Evolutionary conservation across 2,797 vertebrate genomes (phyloP).

Genomic region (Chlorospingus semifuscus): DNA sequence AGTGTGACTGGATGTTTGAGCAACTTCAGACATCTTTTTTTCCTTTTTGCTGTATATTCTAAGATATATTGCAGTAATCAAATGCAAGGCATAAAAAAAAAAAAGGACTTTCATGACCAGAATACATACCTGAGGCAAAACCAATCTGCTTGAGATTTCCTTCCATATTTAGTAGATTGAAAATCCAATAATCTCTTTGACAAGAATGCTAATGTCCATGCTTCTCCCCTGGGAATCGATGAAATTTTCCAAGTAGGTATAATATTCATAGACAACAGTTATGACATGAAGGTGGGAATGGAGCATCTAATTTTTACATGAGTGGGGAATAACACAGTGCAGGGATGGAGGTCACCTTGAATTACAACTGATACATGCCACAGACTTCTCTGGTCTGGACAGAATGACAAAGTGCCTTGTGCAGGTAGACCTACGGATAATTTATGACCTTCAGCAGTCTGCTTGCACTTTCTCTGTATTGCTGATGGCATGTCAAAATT

Average conservation of each 20-base stretch:
- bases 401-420: neutral
- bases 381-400: neutral
- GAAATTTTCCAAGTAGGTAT: neutral
- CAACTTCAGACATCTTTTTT: neutral
- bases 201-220: neutral
- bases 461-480: neutral
- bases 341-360: conserved; percentile 8
- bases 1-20: neutral
- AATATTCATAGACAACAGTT: neutral
- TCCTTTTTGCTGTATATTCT: neutral
- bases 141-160: neutral
- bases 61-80: neutral
- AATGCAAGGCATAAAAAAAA: neutral
- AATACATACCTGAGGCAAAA: neutral
- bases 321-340: neutral
- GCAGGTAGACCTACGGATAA: neutral
- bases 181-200: conserved; percentile 32
- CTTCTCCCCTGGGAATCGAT: neutral
- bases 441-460: neutral
- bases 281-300: neutral
- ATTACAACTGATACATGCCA: neutral
- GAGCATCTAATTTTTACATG: neutral
- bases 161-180: neutral
- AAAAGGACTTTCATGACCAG: neutral
- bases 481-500: neutral